Evolutionary conservation across 2,113 vertebrate species (phyloP).

Genomic region (Oryzias curvinotus): DNA sequence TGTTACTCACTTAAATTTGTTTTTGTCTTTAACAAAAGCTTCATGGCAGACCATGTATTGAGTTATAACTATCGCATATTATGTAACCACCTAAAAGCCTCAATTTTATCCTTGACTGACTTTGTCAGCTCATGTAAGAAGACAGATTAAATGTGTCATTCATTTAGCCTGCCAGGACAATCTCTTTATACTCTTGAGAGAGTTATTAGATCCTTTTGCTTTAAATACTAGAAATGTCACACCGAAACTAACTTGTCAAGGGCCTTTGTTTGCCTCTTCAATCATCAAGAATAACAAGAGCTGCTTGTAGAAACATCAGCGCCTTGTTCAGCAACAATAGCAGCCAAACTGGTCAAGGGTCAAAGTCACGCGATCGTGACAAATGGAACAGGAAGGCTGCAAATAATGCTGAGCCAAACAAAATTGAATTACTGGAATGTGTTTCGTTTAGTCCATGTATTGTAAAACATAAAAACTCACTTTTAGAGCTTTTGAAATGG

Average conservation of each 20-base stretch:
- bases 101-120: conserved; percentile 58
- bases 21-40: conserved; percentile 13
- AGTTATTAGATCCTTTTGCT: conserved; percentile 49
- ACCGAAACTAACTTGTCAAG: conserved; percentile 53
- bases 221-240: conserved; percentile 61
- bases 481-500: too few species aligned
- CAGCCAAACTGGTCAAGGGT: conserved; percentile 41
- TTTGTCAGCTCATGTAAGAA: conserved; percentile 52
- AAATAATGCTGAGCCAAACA: too few species aligned
- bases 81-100: conserved; percentile 47
- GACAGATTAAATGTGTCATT: conserved; percentile 64
- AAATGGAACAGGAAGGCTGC: background rate
- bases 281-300: conserved; percentile 37
- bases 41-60: conserved; percentile 42
- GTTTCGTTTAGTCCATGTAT: too few species aligned
- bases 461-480: too few species aligned
- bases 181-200: conserved; percentile 41
- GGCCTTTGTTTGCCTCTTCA: conserved; percentile 50
- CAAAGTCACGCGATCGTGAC: conserved; percentile 11
- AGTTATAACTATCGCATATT: conserved; percentile 48
- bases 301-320: conserved; percentile 18
- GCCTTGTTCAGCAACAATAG: conserved; percentile 51
- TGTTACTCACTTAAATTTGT: conserved; percentile 9
- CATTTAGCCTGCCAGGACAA: conserved; percentile 59
- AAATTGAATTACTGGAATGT: too few species aligned